Evolutionary conservation across 2,888 invertebrate genomes (phyloP), one percentile per base, ranked within the genome.

Genomic region (Lasioglossum pauxillum): DNA sequence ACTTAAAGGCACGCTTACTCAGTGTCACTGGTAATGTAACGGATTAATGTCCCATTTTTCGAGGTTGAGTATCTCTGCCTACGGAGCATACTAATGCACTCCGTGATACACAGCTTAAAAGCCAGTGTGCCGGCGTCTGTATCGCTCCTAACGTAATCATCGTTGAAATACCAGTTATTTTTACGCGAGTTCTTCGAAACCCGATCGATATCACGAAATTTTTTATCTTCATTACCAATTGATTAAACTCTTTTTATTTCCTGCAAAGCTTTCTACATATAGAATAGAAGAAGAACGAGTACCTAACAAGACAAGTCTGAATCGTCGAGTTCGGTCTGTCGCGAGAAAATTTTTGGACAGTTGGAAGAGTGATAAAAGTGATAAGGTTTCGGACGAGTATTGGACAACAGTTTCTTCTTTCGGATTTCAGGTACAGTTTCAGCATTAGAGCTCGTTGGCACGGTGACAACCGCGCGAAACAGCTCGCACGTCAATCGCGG

Each of bases 1-100:
- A 91, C 91, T 91, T 90, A 90, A 85, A 90, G 89, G 86, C 82
- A 86, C 87, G 87, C 86, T 91, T 91, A 90, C 89, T 91, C 91
- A 91, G 87, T 91, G 91, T 91, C 91, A 82, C 88, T 82, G 84
- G 88, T 91, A 91, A 91, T 91, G 88, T 91, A 89, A 91, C 87
- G 89, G 91, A 91, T 91, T 91, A 91, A 91, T 89, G 89, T 88
- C 83, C 90, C 91, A 91, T 91, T 91, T 91, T 91, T 91, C 90
- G 90, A 87, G 89, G 79, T 89, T 89, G 87, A 80, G 88, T 90
- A 91, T 88, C 91, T 87, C 84, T 83, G 85, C 88, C 82, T 88
- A 84, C 83, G 82, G 73, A 83, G 91, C 91, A 91, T 91, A 91
- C 89, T 91, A 90, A 91, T 91, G 90, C 83, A 75, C 78, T 38